Conservation (phyloP, 2,113 vertebrate genomes). For the Oncorhynchus clarkii region DNA sequence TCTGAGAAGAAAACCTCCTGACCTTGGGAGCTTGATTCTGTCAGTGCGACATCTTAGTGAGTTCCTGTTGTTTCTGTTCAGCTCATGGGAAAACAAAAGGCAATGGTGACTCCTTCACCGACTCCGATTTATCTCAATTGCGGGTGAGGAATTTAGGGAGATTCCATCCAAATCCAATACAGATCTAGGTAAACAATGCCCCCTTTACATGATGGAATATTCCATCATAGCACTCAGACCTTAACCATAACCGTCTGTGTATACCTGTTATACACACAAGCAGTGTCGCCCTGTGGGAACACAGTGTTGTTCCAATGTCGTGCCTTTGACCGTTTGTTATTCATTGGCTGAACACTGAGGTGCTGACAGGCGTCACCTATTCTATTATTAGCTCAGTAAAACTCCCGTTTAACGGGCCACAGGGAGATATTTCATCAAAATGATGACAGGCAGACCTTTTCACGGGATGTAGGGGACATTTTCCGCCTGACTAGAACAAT, state of each 20-base stretch:
- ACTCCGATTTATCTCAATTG: too few species aligned
- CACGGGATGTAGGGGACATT: slow-evolving; percentile 59
- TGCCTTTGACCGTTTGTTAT: slow-evolving; percentile 59
- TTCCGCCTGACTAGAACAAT: slow-evolving; percentile 63
- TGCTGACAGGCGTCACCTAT: slow-evolving; percentile 76
- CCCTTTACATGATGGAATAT: background rate
- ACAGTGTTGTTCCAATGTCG: slow-evolving; percentile 23
- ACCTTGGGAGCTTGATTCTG: too few species aligned
- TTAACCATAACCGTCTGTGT: slow-evolving; percentile 19
- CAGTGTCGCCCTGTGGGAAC: slow-evolving; percentile 18
- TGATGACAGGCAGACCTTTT: slow-evolving; percentile 75
- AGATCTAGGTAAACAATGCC: too few species aligned
- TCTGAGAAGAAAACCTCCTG: background rate
- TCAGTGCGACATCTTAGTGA: too few species aligned
- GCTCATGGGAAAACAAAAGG: too few species aligned
- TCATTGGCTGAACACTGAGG: slow-evolving; percentile 56
- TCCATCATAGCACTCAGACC: background rate
- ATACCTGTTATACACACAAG: slow-evolving; percentile 20
- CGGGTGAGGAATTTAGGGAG: too few species aligned
- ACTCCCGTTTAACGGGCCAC: slow-evolving; percentile 68
- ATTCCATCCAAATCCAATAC: too few species aligned
- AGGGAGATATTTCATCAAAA: slow-evolving; percentile 75
- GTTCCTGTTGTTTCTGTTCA: too few species aligned
- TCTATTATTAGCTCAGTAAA: slow-evolving; percentile 79
- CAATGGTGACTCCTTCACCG: too few species aligned